Percentiles rank a stretch among this genome's conserved stretches.
Conservation (phyloP, 2,888 invertebrate genomes). For the Loripinus fragilis region DNA sequence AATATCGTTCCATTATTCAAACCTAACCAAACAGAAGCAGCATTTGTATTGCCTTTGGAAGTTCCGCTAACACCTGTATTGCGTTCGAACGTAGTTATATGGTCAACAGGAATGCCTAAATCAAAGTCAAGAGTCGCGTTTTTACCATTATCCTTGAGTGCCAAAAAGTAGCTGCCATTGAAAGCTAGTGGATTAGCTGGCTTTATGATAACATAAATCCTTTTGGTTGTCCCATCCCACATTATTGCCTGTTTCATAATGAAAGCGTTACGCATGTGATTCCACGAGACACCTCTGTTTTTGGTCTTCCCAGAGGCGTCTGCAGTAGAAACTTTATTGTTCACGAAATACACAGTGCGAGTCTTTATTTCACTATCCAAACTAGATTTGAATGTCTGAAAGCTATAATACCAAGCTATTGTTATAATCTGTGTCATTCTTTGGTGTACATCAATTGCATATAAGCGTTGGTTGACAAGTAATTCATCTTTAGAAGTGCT, state of each 20-base stretch:
- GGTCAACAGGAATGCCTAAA: not conserved
- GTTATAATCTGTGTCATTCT: slow-evolving; percentile 43
- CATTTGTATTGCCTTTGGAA: not conserved
- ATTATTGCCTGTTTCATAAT: not conserved
- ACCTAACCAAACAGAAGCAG: not conserved
- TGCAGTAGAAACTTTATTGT: not conserved
- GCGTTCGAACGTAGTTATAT: slow-evolving; percentile 12
- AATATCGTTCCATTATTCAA: not conserved
- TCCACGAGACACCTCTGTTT: not conserved
- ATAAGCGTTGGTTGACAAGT: slow-evolving; percentile 37
- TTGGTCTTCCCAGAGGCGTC: not conserved
- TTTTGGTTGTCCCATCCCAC: no score
- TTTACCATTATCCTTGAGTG: not conserved
- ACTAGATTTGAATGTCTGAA: not conserved
- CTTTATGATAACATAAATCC: no score
- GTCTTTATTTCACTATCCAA: not conserved
- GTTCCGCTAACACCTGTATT: not conserved
- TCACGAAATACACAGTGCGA: not conserved
- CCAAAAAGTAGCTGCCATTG: not conserved
- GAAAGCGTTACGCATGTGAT: not conserved
- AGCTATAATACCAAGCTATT: slow-evolving; percentile 44
- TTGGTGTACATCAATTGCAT: slow-evolving; percentile 55
- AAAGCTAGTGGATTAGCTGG: slow-evolving; percentile 14
- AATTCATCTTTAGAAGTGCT: not conserved
- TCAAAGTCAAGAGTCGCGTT: not conserved